Evolutionary conservation across 2,113 vertebrate species (phyloP).

Genomic region (Cinclus mexicanus): DNA sequence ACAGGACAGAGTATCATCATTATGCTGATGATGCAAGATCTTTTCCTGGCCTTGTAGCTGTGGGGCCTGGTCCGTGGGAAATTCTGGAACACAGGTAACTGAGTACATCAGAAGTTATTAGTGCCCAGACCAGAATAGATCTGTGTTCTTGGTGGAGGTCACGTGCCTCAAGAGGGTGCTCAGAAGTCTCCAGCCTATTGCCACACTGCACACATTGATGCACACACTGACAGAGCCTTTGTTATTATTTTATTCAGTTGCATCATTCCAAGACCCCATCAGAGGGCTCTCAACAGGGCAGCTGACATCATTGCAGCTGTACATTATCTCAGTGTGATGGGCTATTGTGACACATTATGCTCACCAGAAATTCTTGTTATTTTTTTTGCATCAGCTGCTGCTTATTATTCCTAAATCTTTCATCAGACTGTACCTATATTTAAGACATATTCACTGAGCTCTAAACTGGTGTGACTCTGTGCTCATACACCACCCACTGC

Average conservation of each 20-base stretch:
- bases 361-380: not conserved
- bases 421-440: conserved; percentile 3
- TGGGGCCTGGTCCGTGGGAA: not conserved
- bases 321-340: not conserved
- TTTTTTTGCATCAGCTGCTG: conserved; percentile 16
- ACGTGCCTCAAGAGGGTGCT: not conserved
- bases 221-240: not conserved
- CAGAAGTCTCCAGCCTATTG: not conserved
- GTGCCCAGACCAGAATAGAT: not conserved
- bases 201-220: not conserved
- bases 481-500: conserved; percentile 31
- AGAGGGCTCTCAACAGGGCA: not conserved
- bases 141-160: not conserved
- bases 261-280: not conserved
- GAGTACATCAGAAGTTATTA: not conserved
- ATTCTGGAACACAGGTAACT: not conserved
- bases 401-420: conserved; percentile 19
- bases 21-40: not conserved
- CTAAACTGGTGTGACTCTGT: not conserved
- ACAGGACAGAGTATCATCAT: not conserved
- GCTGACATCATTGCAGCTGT: conserved; percentile 3
- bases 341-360: conserved; percentile 5
- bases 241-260: not conserved
- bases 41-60: not conserved
- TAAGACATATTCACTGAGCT: conserved; percentile 10